A percentile compares a stretch with the other conserved stretches of the same genome.
These are phyloP conservation scores for Verasper variegatus DNA, from an alignment of 2,113 vertebrate genomes.

Conservation along the genomic window DNA sequence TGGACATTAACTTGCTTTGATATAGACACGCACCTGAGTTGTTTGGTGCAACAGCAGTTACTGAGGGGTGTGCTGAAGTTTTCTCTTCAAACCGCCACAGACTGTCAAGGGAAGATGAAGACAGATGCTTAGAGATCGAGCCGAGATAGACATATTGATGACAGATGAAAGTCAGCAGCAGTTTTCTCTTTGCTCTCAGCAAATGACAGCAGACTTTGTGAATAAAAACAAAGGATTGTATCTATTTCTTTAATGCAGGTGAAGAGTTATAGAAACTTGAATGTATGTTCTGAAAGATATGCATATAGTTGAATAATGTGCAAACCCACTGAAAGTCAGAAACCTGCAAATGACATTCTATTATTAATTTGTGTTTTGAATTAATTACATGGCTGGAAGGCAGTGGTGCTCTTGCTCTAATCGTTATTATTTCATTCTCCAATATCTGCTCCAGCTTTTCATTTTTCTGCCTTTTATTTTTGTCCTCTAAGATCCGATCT, in stretches of 20 bases:
- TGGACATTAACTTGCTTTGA: neutral
- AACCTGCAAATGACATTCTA: neutral
- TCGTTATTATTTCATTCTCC: slow-evolving; percentile 18
- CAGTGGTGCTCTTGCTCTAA: slow-evolving; percentile 13
- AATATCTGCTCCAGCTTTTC: neutral
- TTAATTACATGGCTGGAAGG: neutral
- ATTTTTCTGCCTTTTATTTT: neutral
- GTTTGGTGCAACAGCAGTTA: neutral
- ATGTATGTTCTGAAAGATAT: neutral
- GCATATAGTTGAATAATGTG: neutral
- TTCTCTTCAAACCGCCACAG: slow-evolving; percentile 24
- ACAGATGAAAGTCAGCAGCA: slow-evolving; percentile 34
- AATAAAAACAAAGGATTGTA: slow-evolving; percentile 5
- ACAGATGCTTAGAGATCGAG: slow-evolving; percentile 27
- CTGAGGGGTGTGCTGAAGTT: slow-evolving; percentile 2
- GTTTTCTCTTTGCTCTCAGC: slow-evolving; percentile 18
- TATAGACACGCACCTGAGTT: neutral
- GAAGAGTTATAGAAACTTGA: neutral
- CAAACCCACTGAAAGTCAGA: neutral
- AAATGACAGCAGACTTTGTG: neutral
- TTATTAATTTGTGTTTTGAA: neutral
- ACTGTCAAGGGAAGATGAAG: slow-evolving; percentile 17
- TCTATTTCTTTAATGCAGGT: neutral
- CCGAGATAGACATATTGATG: slow-evolving; percentile 19
- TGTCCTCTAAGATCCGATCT: neutral